Evolutionary conservation across 2,888 invertebrate genomes (phyloP).

Genomic region (Euphydryas editha): DNA sequence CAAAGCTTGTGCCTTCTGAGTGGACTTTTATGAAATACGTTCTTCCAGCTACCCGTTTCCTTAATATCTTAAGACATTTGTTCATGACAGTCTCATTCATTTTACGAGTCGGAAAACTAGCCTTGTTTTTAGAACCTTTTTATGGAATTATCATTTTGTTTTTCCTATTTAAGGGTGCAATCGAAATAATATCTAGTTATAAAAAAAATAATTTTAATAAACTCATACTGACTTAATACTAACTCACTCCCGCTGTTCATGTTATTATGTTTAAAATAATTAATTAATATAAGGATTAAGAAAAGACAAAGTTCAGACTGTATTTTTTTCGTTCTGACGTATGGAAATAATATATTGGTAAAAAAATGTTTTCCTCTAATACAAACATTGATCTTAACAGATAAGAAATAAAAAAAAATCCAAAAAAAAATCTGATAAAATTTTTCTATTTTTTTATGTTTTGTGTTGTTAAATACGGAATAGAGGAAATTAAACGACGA

Average conservation of each 20-base stretch:
- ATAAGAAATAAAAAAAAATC: neutral
- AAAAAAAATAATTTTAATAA: neutral
- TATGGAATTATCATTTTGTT: neutral
- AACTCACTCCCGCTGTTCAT: neutral
- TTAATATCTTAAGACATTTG: conserved; percentile 10
- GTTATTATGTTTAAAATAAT: too few relatives aligned
- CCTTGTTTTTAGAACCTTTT: conserved; percentile 2
- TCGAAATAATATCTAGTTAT: neutral
- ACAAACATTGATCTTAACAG: too few relatives aligned
- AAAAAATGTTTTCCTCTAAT: too few relatives aligned
- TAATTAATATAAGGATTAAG: too few relatives aligned
- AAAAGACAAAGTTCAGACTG: too few relatives aligned
- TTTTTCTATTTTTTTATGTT: neutral
- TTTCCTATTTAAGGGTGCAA: neutral
- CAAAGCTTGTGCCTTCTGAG: neutral
- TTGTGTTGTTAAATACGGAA: conserved; percentile 10
- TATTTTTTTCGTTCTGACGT: too few relatives aligned
- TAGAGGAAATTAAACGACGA: conserved; percentile 27
- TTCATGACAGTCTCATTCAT: conserved; percentile 13
- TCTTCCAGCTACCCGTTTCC: conserved; percentile 5
- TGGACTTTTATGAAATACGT: neutral
- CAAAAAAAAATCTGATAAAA: neutral
- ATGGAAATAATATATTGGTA: too few relatives aligned
- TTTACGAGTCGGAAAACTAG: conserved; percentile 8
- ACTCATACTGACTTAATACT: neutral